Conservation (phyloP, 1,140 invertebrate genomes). For the Nixonia krombeini region DNA sequence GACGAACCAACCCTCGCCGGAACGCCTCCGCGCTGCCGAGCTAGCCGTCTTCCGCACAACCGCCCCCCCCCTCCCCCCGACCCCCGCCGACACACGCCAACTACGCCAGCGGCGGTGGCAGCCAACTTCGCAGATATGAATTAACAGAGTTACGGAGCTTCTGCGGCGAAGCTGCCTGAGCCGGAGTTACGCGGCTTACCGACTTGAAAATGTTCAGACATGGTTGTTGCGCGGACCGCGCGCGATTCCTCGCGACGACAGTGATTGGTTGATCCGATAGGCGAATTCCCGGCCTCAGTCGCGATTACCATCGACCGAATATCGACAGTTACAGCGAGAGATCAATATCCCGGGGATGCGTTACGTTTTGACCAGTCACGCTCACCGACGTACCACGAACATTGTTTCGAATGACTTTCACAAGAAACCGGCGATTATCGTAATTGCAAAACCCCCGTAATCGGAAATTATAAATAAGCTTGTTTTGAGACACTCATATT, state of each 20-base stretch:
- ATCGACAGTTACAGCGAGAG: background rate
- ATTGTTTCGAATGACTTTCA: no score
- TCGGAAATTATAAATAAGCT: no score
- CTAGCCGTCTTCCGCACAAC: slow-evolving; percentile 41
- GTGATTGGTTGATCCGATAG: slow-evolving; percentile 29
- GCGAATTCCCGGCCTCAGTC: slow-evolving; percentile 11
- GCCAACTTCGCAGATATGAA: slow-evolving; percentile 70
- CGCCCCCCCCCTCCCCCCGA: slow-evolving; percentile 12
- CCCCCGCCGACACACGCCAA: no score
- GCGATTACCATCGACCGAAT: background rate
- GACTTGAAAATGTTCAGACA: slow-evolving; percentile 61
- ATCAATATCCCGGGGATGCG: slow-evolving; percentile 17
- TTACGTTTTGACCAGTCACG: slow-evolving; percentile 13
- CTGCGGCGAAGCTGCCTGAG: slow-evolving; percentile 47
- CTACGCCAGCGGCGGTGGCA: slow-evolving; percentile 21
- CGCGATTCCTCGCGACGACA: slow-evolving; percentile 33
- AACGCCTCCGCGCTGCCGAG: slow-evolving; percentile 45
- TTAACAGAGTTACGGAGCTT: slow-evolving; percentile 71
- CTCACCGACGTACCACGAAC: no score
- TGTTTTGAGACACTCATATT: no score
- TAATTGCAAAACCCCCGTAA: no score
- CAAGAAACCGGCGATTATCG: no score
- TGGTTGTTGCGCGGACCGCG: slow-evolving; percentile 8
- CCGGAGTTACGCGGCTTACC: slow-evolving; percentile 65
- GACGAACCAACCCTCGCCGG: slow-evolving; percentile 44